Evolutionary conservation across 2,113 vertebrate species (phyloP), one percentile per base, ranked within the genome.

Genomic region (Chaetorhynchus papuensis): DNA sequence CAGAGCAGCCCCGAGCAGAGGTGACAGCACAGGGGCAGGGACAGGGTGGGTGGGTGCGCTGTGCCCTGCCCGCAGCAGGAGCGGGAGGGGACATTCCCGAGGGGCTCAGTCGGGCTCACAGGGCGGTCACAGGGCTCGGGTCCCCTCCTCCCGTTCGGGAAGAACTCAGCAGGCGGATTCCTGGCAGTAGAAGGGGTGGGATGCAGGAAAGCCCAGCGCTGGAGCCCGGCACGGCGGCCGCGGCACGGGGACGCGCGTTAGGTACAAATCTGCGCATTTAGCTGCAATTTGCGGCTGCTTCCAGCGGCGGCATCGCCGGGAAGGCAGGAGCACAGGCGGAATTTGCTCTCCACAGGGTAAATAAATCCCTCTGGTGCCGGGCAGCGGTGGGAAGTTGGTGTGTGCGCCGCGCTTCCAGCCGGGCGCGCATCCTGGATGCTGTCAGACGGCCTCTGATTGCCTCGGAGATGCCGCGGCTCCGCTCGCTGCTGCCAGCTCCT

Each of bases 161-260:
- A 17, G 13, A 31, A 18, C 8, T 2, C 27, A 10, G 54, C 1
- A 0, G 60, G 26, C 37, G 27, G 3, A n/a, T 17, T 64, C 17
- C 30, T 35, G 74, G 26, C 31, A 59, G 13, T 3, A 10, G 6
- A 2, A 14, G 7, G 24, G 28, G 18, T 1, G 2, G 65, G 10
- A 8, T 2, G 2, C 23, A 6, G 70, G n/a, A 17, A 3, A 27
- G n/a, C 49, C 15, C 42, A 27, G 49, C 2, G 24, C 35, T 9
- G 6, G 22, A 27, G 26, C n/a, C 41, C 0, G 22, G 42, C 23
- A 1, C 10, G 3, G 26, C n/a, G n/a, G n/a, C n/a, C n/a, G n/a
- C 0, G 22, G 42, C 23, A 1, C 10, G 3, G 26, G 24, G 7
- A 10, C 31, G 1, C 10, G 0, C 35, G 3, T n/a, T 37, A 6